A percentile compares a stretch with the other conserved stretches of the same genome.
phyloP scores from a whole-genome alignment of 2,113 vertebrate genomes.

The Pedionomus torquatus region DNA sequence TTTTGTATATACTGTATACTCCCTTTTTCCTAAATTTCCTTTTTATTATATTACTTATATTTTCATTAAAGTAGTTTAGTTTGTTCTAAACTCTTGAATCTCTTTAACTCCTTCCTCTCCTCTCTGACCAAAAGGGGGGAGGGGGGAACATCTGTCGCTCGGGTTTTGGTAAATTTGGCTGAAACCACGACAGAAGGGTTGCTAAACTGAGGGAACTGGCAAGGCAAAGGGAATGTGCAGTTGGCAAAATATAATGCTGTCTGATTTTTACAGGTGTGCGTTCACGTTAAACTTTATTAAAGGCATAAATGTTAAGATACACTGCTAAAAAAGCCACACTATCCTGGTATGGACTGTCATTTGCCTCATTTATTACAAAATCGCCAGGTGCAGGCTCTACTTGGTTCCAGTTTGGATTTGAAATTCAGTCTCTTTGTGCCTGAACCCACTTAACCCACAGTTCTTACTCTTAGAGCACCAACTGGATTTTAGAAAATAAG shows the following conservation, averaged over 20 bases:
- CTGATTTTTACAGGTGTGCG: not conserved
- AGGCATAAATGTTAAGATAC: not conserved
- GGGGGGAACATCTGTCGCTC: too few species aligned
- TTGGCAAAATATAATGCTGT: not conserved
- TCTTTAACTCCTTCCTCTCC: too few species aligned
- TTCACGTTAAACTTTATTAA: not conserved
- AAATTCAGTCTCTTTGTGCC: not conserved
- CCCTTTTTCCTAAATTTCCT: too few species aligned
- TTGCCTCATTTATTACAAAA: not conserved
- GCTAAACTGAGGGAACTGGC: not conserved
- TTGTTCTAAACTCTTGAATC: too few species aligned
- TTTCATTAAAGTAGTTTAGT: too few species aligned
- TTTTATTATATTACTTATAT: too few species aligned
- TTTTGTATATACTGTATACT: too few species aligned
- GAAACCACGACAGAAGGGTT: too few species aligned
- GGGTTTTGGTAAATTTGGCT: too few species aligned
- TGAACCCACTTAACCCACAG: not conserved
- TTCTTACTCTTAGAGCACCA: not conserved
- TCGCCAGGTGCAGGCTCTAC: not conserved
- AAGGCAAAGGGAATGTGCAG: not conserved
- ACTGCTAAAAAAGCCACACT: not conserved
- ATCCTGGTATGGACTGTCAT: not conserved
- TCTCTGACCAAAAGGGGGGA: too few species aligned
- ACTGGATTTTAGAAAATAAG: not conserved
- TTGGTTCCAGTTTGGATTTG: not conserved